Conservation (phyloP, 2,888 invertebrate species). For the Seladonia tumulorum region DNA sequence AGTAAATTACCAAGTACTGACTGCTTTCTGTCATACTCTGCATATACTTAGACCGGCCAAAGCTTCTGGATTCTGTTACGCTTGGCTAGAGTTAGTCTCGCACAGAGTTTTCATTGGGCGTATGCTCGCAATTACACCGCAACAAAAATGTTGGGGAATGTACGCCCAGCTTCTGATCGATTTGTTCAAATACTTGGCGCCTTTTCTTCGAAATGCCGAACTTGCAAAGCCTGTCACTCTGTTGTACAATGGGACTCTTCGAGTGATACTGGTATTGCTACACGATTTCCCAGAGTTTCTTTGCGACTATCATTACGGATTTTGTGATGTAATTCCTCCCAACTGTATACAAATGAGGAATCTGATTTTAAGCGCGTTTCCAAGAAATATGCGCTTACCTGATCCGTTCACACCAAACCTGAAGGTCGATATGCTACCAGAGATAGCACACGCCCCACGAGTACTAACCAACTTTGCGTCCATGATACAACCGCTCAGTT, state of each 20-base stretch:
- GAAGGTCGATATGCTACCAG: constrained; percentile 95
- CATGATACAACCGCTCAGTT: constrained; percentile 93
- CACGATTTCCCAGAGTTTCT: constrained; percentile 99
- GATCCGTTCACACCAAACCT: constrained; percentile 99
- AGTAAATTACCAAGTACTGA: constrained; percentile 96
- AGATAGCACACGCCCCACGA: constrained; percentile 94
- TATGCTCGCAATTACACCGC: constrained; percentile 95
- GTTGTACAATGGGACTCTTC: constrained; percentile 97
- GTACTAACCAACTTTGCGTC: constrained; percentile 94
- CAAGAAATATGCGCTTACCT: constrained; percentile 98
- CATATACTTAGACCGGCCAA: constrained; percentile 96
- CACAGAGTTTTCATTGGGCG: constrained; percentile 98
- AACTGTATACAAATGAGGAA: constrained; percentile 99
- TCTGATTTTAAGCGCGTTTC: constrained; percentile 98
- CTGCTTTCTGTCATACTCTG: constrained; percentile 97
- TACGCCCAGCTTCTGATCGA: constrained; percentile 98
- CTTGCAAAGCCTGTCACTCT: constrained; percentile 96
- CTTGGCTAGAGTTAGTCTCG: constrained; percentile 99
- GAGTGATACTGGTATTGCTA: constrained; percentile 96
- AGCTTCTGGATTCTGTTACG: constrained; percentile 98
- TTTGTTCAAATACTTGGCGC: constrained; percentile 98
- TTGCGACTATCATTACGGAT: constrained; percentile 99
- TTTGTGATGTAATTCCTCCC: constrained; percentile 99
- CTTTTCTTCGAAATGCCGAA: constrained; percentile 98
- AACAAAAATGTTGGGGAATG: constrained; percentile 98